Conservation (phyloP, 2,113 vertebrate genomes). For the Enhydra lutris region DNA sequence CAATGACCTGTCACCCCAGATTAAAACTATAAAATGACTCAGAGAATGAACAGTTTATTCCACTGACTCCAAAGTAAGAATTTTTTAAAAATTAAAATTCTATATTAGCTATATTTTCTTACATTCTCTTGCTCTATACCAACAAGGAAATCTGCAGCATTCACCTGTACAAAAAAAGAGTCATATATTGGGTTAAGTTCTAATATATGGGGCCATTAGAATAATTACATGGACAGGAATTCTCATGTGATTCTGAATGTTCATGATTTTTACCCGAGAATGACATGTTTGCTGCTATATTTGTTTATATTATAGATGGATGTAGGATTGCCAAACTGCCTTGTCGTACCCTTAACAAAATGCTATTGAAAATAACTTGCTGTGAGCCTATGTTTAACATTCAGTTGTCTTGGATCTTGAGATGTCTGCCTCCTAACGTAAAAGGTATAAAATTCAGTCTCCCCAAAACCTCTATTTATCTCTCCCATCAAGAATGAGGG, state of each 20-base stretch:
- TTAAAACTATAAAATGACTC: slow-evolving; percentile 18
- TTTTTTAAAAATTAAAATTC: not conserved
- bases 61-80: not conserved
- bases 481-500: not conserved
- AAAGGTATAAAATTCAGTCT: not conserved
- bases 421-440: not conserved
- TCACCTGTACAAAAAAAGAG: not conserved
- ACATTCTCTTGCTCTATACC: not conserved
- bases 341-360: not conserved
- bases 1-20: not conserved
- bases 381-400: not conserved
- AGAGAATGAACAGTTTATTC: not conserved
- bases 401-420: not conserved
- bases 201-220: not conserved
- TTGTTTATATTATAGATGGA: not conserved
- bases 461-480: not conserved
- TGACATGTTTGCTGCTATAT: not conserved
- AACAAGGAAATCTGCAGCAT: not conserved
- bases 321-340: not conserved
- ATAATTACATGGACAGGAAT: not conserved
- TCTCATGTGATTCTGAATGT: not conserved
- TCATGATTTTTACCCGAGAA: not conserved
- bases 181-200: not conserved
- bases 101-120: not conserved
- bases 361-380: not conserved